Base-by-base conservation (phyloP, 2,888 invertebrate genomes). In the Drosophila niveifrons region DNA sequence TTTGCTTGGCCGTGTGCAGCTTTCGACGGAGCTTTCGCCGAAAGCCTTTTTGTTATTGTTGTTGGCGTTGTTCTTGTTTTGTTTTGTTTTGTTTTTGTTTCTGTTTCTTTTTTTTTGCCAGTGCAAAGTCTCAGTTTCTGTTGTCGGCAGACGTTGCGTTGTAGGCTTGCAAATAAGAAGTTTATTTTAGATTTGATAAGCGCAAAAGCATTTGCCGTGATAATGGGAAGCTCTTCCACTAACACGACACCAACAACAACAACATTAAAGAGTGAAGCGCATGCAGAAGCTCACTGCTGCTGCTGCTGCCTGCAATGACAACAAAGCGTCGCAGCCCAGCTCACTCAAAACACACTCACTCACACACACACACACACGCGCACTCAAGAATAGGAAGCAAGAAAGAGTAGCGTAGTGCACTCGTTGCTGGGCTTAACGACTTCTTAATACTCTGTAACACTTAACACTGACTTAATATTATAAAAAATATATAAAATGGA, bases 181-280 rank as follows among this genome's bases (percentile, higher is more conserved):
- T 74, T 77, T 71, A 74, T 67, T 77, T 77, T 56, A 67, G 61
- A 69, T 69, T 68, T 72, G 69, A 75, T 72, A 78, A 69, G 78
- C 68, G 34, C 36, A 18, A 44, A 51, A 58, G 47, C 51, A 39
- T 48, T 64, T 34, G 36, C 44, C 62, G 18, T 71, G 78, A 77
- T 77, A 77, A 77, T 74, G 43, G 61, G 56, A 41, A 59, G 62
- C 56, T 50, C 50, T 29, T 34, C 34, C 51, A 31, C 36, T 31
- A 57, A 46, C 43, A 57, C 15, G 53, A 55, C 43, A 53, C n/a
- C 56, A 44, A 55, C 43, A 48, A 50, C 56, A 67, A 51, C 31
- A 62, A 23, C 52, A 6, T 44, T 43, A 29, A 53, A 13, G 15
- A 39, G 28, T 2, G 34, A 1, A 36, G 11, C 34, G 34, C n/a